These are phyloP conservation scores for Pagrus major DNA, from an alignment of 2,113 vertebrate species.

Conservation along the genomic window DNA sequence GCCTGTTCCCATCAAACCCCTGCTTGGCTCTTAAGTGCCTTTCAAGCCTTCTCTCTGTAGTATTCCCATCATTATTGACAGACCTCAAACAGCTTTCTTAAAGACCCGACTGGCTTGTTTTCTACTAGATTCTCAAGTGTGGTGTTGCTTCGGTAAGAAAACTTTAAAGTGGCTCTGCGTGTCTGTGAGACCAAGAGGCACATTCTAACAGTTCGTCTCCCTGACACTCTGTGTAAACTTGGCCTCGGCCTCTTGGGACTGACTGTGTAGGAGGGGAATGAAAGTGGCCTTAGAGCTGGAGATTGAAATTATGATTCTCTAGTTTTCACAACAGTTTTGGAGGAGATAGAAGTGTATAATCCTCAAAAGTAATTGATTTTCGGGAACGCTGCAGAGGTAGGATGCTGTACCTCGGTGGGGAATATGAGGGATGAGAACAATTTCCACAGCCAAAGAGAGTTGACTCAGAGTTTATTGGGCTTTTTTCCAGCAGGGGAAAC, in stretches of 20 bases:
- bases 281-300: constrained; percentile 41
- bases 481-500: constrained; percentile 10
- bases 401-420: constrained; percentile 26
- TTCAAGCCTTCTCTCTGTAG: constrained; percentile 57
- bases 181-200: constrained; percentile 27
- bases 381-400: not conserved
- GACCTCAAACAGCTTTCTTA: constrained; percentile 48
- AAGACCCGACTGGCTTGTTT: constrained; percentile 33
- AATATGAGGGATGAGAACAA: constrained; percentile 35
- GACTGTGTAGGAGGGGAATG: not conserved
- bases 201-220: constrained; percentile 32
- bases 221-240: constrained; percentile 33
- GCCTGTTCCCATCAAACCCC: constrained; percentile 42
- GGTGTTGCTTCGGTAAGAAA: constrained; percentile 23
- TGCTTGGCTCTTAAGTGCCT: constrained; percentile 53
- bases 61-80: constrained; percentile 64
- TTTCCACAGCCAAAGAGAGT: constrained; percentile 43
- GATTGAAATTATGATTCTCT: constrained; percentile 55
- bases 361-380: constrained; percentile 66
- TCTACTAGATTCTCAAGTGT: constrained; percentile 22
- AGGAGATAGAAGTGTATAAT: constrained; percentile 26
- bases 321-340: constrained; percentile 9
- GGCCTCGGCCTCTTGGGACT: constrained; percentile 19
- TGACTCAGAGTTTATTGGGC: constrained; percentile 55
- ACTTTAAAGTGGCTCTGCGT: constrained; percentile 36